Base-by-base conservation (phyloP, 1,140 invertebrate genomes). In the Apocrypta bakeri region DNA sequence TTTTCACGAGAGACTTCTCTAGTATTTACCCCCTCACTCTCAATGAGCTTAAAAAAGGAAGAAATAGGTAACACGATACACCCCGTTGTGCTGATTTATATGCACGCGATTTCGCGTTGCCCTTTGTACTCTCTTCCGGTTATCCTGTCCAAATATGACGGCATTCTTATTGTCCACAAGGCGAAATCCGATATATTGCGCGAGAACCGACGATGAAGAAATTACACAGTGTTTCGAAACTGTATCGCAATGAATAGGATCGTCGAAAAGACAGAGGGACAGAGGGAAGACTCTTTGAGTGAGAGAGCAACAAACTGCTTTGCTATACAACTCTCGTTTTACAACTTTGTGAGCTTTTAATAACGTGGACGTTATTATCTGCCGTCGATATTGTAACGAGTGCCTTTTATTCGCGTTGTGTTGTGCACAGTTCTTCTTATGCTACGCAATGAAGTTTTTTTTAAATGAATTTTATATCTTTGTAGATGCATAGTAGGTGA, bases 111-210 rank as follows among this genome's bases (percentile, higher is more conserved):
- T 56, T 31, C 27, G 72, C 42, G 68, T 31, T 1, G 48, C 48
- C 6, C 25, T 61, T 56, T 56, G 73, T 76, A 31, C 48, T 9
- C 73, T 61, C 73, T 75, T 75, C 73, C 73, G 73, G 73, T 56
- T 17, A 4, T 9, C 40, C 42, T 75, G 73, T 75, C 73, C 73
- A 75, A 75, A 75, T 75, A 75, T 75, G 42, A 75, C 73, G 42
- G 25, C 72, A 42, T 2, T 56, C n/a, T 24, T 76, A 33, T 27
- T 21, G 56, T 31, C 9, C 24, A n/a, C 72, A 29, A 17, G 72
- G 42, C 42, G 74, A 76, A 76, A 76, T 76, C 21, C 56, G 74
- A 76, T 64, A 76, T 29, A 33, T 29, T 76, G 3, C 25, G 17
- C 17, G 2, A 61, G 71, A 42, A 1, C 42, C n/a, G 33, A 27